Evolutionary conservation across 1,140 invertebrate genomes (phyloP), one percentile per base, ranked within the genome.

Genomic region (Eufriesea mexicana): DNA sequence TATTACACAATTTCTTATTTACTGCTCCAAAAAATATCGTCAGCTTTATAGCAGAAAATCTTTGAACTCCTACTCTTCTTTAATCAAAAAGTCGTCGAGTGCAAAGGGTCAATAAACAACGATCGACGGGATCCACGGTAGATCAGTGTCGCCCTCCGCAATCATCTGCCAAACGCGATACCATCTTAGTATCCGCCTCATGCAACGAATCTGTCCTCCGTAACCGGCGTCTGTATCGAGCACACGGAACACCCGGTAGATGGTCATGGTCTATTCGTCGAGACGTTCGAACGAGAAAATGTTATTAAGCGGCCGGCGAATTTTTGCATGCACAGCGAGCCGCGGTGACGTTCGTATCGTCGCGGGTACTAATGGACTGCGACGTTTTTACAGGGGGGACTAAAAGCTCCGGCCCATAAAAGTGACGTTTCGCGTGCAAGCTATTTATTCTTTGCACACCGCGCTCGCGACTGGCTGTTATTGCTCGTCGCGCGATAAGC

Each of bases 351-450:
- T 84, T 79, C 74, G 75, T 67, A 77, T 82, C 85, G 86, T 78
- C 54, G 75, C 71, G 42, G 59, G 35, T 73, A 84, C 87, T 91
- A 91, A 91, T 90, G 89, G 89, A 92, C 83, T 83, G 85, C 81
- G 84, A 89, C 89, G 84, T 90, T 92, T 91, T 90, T 91, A 85
- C 86, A 89, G 84, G 79, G 84, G 78, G 61, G 74, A 74, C 81
- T 91, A 91, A 92, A 92, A 91, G 90, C 90, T 81, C 85, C 89
- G 81, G 79, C 80, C 84, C 81, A 84, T 91, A 90, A 91, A 89
- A 83, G 84, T 86, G 87, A 90, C 89, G 79, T 82, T 90, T 87
- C 78, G 85, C 77, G 81, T 78, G 84, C 83, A 67, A 66, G 84
- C 76, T 89, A 86, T 89, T 86, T 87, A 89, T 89, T 85, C 79